Evolutionary conservation across 2,797 vertebrate species (phyloP), one percentile per base, ranked within the genome.

Genomic region (Eulemur coronatus): DNA sequence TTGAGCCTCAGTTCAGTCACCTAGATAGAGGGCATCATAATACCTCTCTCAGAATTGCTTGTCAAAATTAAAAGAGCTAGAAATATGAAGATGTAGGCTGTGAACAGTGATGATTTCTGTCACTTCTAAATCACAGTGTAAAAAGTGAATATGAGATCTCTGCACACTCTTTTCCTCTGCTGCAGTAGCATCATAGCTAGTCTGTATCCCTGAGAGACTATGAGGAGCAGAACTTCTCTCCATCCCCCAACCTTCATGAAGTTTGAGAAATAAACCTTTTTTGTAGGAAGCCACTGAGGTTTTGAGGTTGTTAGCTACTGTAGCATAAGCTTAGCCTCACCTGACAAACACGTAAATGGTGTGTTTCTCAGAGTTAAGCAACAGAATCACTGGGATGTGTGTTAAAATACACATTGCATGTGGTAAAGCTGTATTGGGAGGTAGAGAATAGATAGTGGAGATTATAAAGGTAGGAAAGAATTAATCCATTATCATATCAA

Each of bases 211-310:
- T 91, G 52, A 93, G 26, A 85, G 46, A 70, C 41, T 69, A 59
- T 9, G 48, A 82, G 78, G 22, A 91, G 26, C 18, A 87, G 33
- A 79, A 24, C 24, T 41, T 96, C 41, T 89, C 28, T 89, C 28
- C 2, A 46, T 76, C 7, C 59, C 14, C 24, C 24, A 73, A 38
- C 11, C 26, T 46, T 93, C 69, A 93, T 41, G 38, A 93, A 55
- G 72, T 63, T 92, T 97, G 73, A 95, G 50, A 57, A 88, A 50
- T 72, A 78, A 87, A 90, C 33, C 22, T 92, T 76, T 73, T 26
- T 57, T 41, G 69, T 85, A 41, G 57, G 82, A 89, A 73, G 18
- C 5, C 48, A 82, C n/a, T 67, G 72, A 63, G 63, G 26, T 52
- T 94, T 87, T n/a, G 70, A 30, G 1, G 9, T 84, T 89, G 43